phyloP scores from a whole-genome alignment of 2,888 invertebrate species.

The Phengaris arion region DNA sequence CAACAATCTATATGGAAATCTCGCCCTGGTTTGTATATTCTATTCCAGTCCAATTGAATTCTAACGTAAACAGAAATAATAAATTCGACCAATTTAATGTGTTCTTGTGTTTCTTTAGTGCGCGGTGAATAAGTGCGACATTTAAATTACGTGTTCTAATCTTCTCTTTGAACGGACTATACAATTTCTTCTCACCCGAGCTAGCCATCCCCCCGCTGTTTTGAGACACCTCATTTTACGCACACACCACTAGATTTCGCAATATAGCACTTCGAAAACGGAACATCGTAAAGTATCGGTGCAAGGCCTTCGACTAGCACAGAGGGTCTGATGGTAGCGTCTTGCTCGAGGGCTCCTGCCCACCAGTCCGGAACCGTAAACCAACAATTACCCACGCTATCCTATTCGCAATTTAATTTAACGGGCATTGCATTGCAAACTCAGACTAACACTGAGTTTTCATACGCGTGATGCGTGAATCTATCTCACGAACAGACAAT shows the following conservation, averaged over 20 bases:
- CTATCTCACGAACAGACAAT: conserved; percentile 72
- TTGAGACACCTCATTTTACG: conserved; percentile 76
- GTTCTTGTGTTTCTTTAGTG: no score
- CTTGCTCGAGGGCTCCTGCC: conserved; percentile 71
- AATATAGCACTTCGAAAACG: conserved; percentile 55
- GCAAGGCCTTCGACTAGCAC: conserved; percentile 65
- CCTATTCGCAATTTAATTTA: conserved; percentile 47
- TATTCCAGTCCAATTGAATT: conserved; percentile 47
- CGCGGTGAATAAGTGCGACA: no score
- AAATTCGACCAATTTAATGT: background rate
- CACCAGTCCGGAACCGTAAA: conserved; percentile 75
- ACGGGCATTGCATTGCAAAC: conserved; percentile 11
- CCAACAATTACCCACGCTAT: conserved; percentile 72
- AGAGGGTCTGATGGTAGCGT: conserved; percentile 60
- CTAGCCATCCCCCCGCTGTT: conserved; percentile 75
- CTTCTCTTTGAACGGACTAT: background rate
- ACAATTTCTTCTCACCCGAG: conserved; percentile 64
- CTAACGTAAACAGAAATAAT: background rate
- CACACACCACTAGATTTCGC: conserved; percentile 42
- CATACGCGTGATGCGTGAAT: conserved; percentile 34
- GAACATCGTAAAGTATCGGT: conserved; percentile 59
- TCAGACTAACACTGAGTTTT: conserved; percentile 27
- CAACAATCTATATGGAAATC: conserved; percentile 74
- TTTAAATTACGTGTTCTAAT: no score
- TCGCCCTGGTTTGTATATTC: conserved; percentile 63